phyloP scores from a whole-genome alignment of 2,797 vertebrate genomes.

The Sardinella longiceps region DNA sequence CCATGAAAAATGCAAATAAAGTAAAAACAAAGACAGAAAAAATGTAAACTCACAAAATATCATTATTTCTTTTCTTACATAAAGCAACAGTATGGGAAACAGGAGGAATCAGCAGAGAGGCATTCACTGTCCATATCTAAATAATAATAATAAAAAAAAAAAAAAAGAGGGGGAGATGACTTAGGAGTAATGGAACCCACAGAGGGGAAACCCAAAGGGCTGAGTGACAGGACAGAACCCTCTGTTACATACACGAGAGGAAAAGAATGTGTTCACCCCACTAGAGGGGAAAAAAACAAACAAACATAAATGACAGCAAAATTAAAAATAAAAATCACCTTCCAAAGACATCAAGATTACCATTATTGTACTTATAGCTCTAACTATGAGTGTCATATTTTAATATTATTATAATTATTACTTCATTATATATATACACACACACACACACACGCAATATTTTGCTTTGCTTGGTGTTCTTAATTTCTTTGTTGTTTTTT shows the following conservation, averaged over 20 bases:
- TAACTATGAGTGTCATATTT: constrained; percentile 47
- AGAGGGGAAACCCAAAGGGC: neutral
- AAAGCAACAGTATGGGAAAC: constrained; percentile 4
- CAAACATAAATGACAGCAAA: constrained; percentile 11
- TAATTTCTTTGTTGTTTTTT: constrained; percentile 53
- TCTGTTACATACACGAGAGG: neutral
- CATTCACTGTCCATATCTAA: constrained; percentile 13
- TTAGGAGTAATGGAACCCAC: neutral
- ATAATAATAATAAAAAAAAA: neutral
- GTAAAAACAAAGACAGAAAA: constrained; percentile 18
- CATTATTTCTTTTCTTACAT: constrained; percentile 27
- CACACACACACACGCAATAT: constrained; percentile 55
- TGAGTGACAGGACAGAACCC: neutral
- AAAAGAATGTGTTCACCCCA: neutral
- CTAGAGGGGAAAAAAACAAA: neutral
- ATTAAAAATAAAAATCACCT: constrained; percentile 13
- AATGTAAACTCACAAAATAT: constrained; percentile 21
- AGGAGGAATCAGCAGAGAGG: neutral
- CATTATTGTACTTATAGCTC: constrained; percentile 48
- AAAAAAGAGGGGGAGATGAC: neutral
- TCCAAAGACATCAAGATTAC: constrained; percentile 42
- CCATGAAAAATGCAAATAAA: constrained; percentile 14
- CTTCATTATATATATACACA: constrained; percentile 54
- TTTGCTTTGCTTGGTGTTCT: constrained; percentile 50
- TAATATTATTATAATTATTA: constrained; percentile 56